A percentile compares a stretch with the other conserved stretches of the same genome.
Conservation (phyloP, 2,797 vertebrate species). For the Bovichtus variegatus region DNA sequence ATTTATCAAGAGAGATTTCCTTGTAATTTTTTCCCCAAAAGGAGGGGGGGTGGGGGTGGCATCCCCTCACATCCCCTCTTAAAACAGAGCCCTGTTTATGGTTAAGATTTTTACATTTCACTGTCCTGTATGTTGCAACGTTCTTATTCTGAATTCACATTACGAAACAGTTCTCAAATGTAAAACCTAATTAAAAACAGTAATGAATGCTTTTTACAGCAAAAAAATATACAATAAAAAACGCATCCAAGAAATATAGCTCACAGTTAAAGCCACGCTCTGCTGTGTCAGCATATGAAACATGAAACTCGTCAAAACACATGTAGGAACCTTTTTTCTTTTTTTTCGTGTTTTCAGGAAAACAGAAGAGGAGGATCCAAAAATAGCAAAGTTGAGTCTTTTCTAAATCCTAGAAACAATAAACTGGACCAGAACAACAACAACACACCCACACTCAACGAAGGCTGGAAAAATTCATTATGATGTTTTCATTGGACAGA, state of each 20-base stretch:
- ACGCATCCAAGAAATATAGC: neutral
- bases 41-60: accelerated
- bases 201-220: no score
- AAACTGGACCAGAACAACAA: constrained; percentile 48
- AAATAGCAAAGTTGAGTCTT: constrained; percentile 47
- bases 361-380: constrained; percentile 43
- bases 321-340: neutral
- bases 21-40: neutral
- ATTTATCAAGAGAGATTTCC: neutral
- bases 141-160: neutral
- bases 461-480: constrained; percentile 28
- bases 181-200: no score
- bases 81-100: neutral
- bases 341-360: constrained; percentile 34
- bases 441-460: constrained; percentile 43
- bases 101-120: no score
- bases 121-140: no score
- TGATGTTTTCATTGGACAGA: constrained; percentile 29
- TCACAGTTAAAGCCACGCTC: neutral
- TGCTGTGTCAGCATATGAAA: constrained; percentile 35
- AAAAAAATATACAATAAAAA: no score
- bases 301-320: constrained; percentile 30
- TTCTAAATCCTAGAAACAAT: constrained; percentile 54
- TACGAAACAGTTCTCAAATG: neutral
- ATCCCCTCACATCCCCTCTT: neutral